A percentile compares a stretch with the other conserved stretches of the same genome.
phyloP scores from a whole-genome alignment of 92 coral and sea anemone species.

The Meandrina meandrites region DNA sequence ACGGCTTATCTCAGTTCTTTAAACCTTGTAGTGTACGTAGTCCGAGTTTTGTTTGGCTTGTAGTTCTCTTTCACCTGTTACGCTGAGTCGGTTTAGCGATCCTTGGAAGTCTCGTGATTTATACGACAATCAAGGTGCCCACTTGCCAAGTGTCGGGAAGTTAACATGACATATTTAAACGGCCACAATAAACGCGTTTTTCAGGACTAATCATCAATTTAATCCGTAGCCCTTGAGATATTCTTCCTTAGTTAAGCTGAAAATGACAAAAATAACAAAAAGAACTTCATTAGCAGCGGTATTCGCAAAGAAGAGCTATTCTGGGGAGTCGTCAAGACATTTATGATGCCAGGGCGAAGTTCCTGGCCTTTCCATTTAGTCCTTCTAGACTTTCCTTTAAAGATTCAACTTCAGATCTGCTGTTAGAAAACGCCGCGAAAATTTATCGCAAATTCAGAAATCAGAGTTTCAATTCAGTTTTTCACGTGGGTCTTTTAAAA shows the following conservation, averaged over 20 bases:
- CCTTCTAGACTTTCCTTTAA: not conserved
- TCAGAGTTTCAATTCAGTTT: not conserved
- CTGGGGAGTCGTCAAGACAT: not conserved
- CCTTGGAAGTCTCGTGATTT: not conserved
- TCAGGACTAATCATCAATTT: not conserved
- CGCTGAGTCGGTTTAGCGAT: not conserved
- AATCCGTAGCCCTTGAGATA: not conserved
- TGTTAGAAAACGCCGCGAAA: not conserved
- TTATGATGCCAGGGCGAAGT: not conserved
- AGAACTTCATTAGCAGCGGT: not conserved
- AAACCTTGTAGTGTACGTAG: not conserved
- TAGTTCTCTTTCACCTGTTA: not conserved
- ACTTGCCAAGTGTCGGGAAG: slow-evolving; percentile 21
- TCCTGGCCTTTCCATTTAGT: not conserved
- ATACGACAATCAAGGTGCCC: slow-evolving; percentile 8
- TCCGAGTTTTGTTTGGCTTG: not conserved
- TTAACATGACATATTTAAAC: not conserved
- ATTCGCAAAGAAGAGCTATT: not conserved
- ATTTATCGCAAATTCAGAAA: not conserved
- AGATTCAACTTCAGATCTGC: not conserved
- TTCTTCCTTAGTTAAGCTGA: slow-evolving; percentile 23
- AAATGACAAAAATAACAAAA: slow-evolving; percentile 19
- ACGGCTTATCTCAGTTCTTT: not conserved
- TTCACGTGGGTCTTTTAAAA: not conserved
- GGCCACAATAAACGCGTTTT: not conserved